These are phyloP conservation scores for Hypotaenidia philippensis DNA, from an alignment of 2,797 vertebrate genomes.

Conservation along the genomic window DNA sequence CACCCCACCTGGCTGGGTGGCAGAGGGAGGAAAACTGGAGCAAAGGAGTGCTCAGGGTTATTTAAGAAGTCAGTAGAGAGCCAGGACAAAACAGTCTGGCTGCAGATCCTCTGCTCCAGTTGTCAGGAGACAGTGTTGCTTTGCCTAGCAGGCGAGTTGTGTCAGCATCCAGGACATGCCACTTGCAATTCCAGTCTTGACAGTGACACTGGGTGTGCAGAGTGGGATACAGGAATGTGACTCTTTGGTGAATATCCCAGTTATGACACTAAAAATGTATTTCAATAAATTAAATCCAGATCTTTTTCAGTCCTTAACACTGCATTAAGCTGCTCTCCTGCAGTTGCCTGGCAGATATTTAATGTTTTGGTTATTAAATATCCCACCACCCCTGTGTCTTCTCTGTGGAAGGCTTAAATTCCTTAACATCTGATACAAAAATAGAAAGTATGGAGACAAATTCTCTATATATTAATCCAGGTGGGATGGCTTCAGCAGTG, in stretches of 20 bases:
- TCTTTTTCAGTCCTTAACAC: neutral
- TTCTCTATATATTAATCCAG: neutral
- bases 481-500: neutral
- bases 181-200: neutral
- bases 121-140: no score
- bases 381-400: neutral
- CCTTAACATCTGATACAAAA: constrained; percentile 27
- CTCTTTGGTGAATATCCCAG: constrained; percentile 24
- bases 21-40: no score
- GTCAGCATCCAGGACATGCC: neutral
- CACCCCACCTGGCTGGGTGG: neutral
- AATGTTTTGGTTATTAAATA: neutral
- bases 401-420: constrained; percentile 19
- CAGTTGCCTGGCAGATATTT: neutral
- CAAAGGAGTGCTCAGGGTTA: no score
- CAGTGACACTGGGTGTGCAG: neutral
- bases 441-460: neutral
- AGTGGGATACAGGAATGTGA: neutral
- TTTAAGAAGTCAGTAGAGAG: no score
- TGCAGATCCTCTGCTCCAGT: no score
- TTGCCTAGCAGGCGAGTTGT: neutral
- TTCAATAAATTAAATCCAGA: neutral
- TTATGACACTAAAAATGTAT: neutral
- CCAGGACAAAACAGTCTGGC: no score
- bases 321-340: neutral